A percentile compares a stretch with the other conserved stretches of the same genome.
Conservation (phyloP, 92 coral and sea anemone species). For the Porites rus region DNA sequence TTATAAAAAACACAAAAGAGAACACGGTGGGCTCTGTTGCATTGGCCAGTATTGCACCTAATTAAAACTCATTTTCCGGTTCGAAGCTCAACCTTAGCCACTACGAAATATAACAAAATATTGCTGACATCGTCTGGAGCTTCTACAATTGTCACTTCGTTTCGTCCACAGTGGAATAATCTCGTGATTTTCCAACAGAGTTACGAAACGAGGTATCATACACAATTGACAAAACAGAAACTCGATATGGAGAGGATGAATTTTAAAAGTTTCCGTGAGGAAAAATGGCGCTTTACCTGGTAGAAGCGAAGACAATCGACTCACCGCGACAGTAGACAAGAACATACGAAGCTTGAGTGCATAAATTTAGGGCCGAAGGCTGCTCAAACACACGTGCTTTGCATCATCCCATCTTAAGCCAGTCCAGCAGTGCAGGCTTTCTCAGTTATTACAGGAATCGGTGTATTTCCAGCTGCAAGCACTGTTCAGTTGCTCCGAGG, state of each 20-base stretch:
- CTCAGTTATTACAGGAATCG: conserved; percentile 1
- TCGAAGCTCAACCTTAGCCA: background rate
- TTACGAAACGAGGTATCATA: background rate
- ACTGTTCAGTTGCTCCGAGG: conserved; percentile 13
- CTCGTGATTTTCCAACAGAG: background rate
- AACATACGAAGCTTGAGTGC: conserved; percentile 11
- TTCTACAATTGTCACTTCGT: background rate
- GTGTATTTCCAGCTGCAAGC: background rate
- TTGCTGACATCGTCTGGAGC: background rate
- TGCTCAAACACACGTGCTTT: background rate
- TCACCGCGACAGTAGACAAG: conserved; percentile 15
- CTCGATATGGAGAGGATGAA: background rate
- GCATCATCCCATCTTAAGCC: background rate
- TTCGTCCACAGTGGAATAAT: background rate
- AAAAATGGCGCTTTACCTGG: conserved; percentile 5
- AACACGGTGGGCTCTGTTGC: background rate
- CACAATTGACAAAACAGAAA: background rate
- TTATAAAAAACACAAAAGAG: conserved; percentile 5
- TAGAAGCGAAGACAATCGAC: conserved; percentile 28
- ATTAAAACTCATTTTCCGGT: conserved; percentile 30
- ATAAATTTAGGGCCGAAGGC: background rate
- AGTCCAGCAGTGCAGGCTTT: background rate
- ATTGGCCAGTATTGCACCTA: background rate
- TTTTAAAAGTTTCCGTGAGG: background rate
- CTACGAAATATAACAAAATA: too few species aligned